Evolutionary conservation across 53 echinoderm and acorn worm species (phyloP), one percentile per base, ranked within the genome.

Genomic region (Echinometra lucunter): DNA sequence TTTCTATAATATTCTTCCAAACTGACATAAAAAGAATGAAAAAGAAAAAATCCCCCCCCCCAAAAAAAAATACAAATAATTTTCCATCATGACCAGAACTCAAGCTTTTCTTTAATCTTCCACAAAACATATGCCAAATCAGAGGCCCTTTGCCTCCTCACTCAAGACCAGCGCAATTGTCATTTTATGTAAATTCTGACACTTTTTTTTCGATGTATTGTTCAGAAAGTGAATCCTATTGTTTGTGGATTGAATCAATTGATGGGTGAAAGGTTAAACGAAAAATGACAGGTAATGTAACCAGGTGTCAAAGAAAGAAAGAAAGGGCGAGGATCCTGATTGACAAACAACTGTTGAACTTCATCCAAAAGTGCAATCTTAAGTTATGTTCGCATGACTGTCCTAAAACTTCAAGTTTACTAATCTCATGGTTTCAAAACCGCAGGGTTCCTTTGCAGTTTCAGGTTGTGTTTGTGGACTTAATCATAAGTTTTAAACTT

Each of bases 121-220:
- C 9, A 42, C 44, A 44, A 25, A 81, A 42, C 81, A 81, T 23
- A 4, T 85, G 85, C 85, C 85, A 85, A 85, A 8, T 85, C 47
- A 49, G 85, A 49, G 49, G 85, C 85, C 85, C 85, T n/a, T 25
- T 30, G 47, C 12, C 28, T 47, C 12, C 28, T 47, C 85, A n/a
- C 49, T n/a, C 85, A 85, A 85, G 85, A 85, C 85, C 49, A 49
- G 53, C 28, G 85, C 28, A 85, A 85, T 85, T 47, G 85, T 85
- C 85, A 85, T n/a, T 47, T 85, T 45, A 30, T 47, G 28, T 85
- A n/a, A 85, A 0, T 27, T 49, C 85, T 23, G 13, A 28, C 49
- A 6, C 1, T 11, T 30, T n/a, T 13, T 13, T 27, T 45, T 21
- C 12, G 34, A 15, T 45, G 45, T 25, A 85, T 85, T 85, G 85